phyloP scores from a whole-genome alignment of 1,140 invertebrate genomes.

The Parasteatoda tepidariorum region DNA sequence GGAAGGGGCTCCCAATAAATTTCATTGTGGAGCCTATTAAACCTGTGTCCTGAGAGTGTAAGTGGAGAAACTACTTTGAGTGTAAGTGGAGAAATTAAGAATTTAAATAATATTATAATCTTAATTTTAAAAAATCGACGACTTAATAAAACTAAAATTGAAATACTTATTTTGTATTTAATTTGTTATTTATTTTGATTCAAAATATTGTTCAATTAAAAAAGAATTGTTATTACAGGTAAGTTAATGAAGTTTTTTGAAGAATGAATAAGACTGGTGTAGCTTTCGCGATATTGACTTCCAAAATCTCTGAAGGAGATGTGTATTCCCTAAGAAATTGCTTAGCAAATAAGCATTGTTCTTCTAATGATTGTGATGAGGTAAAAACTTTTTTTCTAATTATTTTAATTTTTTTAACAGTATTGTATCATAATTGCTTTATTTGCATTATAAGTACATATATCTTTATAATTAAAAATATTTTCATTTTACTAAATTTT shows the following conservation, averaged over 20 bases:
- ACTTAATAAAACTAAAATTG: background rate
- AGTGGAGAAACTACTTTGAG: too few relatives aligned
- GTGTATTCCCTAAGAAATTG: slow-evolving; percentile 81
- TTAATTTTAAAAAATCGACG: too few relatives aligned
- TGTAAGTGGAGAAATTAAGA: too few relatives aligned
- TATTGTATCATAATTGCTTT: too few relatives aligned
- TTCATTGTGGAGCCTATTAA: too few relatives aligned
- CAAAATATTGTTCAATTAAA: too few relatives aligned
- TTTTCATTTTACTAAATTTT: background rate
- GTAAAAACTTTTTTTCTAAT: too few relatives aligned
- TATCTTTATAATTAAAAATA: background rate
- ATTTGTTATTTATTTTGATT: background rate
- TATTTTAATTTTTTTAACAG: slow-evolving; percentile 47
- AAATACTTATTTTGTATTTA: background rate
- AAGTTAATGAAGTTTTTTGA: too few relatives aligned
- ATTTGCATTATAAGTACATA: background rate
- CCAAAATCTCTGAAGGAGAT: slow-evolving; percentile 84
- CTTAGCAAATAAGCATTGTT: slow-evolving; percentile 82
- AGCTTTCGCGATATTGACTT: slow-evolving; percentile 71
- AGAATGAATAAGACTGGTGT: slow-evolving; percentile 43
- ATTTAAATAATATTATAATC: too few relatives aligned
- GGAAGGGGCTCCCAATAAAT: too few relatives aligned
- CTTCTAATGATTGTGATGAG: slow-evolving; percentile 91
- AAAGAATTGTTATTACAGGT: too few relatives aligned
- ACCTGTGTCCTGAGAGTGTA: too few relatives aligned